Percentiles rank a stretch among this genome's conserved stretches.
Conservation (phyloP, 2,113 vertebrate genomes). For the Syngnathus scovelli region DNA sequence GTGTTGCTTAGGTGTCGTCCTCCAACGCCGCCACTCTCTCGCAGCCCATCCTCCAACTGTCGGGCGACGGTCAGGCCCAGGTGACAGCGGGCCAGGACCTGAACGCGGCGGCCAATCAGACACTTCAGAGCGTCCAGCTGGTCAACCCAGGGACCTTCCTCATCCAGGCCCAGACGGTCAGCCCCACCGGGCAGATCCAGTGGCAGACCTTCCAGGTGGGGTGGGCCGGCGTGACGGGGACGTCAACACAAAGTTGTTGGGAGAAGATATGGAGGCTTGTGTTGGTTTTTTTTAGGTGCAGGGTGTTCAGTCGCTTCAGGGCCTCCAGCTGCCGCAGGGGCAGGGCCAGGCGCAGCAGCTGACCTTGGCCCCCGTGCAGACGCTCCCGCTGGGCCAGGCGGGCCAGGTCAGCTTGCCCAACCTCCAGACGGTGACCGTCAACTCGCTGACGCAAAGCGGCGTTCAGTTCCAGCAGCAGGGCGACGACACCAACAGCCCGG, state of each 20-base stretch:
- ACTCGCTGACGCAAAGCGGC: slow-evolving; percentile 86
- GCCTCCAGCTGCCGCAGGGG: slow-evolving; percentile 84
- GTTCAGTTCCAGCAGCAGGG: slow-evolving; percentile 76
- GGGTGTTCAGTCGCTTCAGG: slow-evolving; percentile 97
- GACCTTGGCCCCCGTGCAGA: slow-evolving; percentile 94
- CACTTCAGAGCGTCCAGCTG: slow-evolving; percentile 92
- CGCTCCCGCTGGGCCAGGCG: slow-evolving; percentile 88
- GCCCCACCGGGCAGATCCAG: slow-evolving; percentile 95
- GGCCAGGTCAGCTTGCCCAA: slow-evolving; percentile 90
- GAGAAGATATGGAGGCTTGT: neutral
- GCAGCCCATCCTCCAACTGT: slow-evolving; percentile 89
- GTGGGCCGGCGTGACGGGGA: slow-evolving; percentile 13
- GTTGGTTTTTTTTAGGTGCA: slow-evolving; percentile 71
- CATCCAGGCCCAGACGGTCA: slow-evolving; percentile 98
- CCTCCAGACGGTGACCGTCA: slow-evolving; percentile 97
- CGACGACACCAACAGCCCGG: slow-evolving; percentile 76
- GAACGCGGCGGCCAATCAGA: slow-evolving; percentile 78
- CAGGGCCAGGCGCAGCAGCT: slow-evolving; percentile 85
- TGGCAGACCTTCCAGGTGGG: slow-evolving; percentile 96
- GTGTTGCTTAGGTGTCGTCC: slow-evolving; percentile 78
- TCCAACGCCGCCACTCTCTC: slow-evolving; percentile 61
- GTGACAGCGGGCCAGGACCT: slow-evolving; percentile 86
- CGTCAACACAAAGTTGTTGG: neutral
- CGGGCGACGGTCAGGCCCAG: slow-evolving; percentile 85
- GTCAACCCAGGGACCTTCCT: slow-evolving; percentile 96